phyloP scores from a whole-genome alignment of 2,113 vertebrate genomes.

The Talpa occidentalis region DNA sequence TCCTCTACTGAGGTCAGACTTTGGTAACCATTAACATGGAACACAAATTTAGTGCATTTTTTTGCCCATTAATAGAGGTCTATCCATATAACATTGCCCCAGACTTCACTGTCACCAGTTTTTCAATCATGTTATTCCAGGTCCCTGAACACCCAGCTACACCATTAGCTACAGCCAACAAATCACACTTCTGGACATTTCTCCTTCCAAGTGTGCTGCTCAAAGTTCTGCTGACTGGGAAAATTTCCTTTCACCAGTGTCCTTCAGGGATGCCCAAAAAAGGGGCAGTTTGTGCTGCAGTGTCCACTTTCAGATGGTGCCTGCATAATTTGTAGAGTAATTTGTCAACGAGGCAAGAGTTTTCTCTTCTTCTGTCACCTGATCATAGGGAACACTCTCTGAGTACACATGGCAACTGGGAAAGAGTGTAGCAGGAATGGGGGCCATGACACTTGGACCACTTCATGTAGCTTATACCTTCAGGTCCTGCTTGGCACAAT shows the following conservation, averaged over 20 bases:
- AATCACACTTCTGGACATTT: background rate
- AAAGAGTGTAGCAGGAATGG: background rate
- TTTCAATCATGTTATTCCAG: background rate
- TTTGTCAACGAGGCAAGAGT: background rate
- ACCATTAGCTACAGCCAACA: background rate
- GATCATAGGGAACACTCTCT: background rate
- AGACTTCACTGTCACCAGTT: background rate
- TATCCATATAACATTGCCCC: background rate
- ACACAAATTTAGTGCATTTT: background rate
- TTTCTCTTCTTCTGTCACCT: background rate
- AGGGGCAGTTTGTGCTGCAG: background rate
- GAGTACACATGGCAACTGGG: background rate
- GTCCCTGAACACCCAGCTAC: background rate
- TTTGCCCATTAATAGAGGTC: background rate
- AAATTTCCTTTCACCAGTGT: background rate
- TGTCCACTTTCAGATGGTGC: background rate
- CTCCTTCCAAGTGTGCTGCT: background rate
- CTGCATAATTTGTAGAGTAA: background rate
- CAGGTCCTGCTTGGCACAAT: background rate
- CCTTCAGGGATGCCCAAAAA: background rate
- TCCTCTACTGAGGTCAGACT: background rate
- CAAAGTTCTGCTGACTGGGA: background rate
- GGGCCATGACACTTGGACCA: background rate
- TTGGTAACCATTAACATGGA: background rate
- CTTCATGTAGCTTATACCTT: background rate